These are phyloP conservation scores for Parasteatoda tepidariorum DNA, from an alignment of 1,140 invertebrate species.

Conservation along the genomic window DNA sequence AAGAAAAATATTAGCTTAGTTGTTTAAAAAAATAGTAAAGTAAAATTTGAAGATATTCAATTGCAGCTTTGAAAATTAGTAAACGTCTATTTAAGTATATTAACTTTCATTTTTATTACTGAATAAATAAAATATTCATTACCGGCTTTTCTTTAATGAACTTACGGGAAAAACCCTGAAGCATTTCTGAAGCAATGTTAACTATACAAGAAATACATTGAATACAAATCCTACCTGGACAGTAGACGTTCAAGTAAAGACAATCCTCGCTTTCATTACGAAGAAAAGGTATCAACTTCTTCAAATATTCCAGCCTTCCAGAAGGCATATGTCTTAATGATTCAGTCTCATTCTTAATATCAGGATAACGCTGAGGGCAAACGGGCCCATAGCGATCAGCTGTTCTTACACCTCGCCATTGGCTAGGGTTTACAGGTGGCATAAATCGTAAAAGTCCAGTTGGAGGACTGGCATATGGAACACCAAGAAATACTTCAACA, in stretches of 20 bases:
- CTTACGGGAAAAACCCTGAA: too few relatives aligned
- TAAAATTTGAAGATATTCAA: too few relatives aligned
- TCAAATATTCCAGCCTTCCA: slow-evolving; percentile 86
- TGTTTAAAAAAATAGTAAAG: too few relatives aligned
- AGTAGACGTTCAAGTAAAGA: slow-evolving; percentile 95
- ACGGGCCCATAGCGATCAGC: slow-evolving; percentile 81
- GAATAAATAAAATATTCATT: too few relatives aligned
- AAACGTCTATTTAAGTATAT: too few relatives aligned
- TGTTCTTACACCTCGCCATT: slow-evolving; percentile 79
- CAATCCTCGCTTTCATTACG: slow-evolving; percentile 95
- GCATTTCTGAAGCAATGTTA: not conserved
- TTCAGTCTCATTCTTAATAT: slow-evolving; percentile 81
- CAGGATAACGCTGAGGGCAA: slow-evolving; percentile 83
- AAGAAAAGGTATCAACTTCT: slow-evolving; percentile 85
- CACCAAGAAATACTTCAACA: slow-evolving; percentile 72
- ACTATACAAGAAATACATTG: not conserved
- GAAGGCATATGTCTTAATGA: slow-evolving; percentile 81
- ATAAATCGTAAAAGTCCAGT: slow-evolving; percentile 77
- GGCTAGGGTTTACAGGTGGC: slow-evolving; percentile 75
- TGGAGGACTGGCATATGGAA: slow-evolving; percentile 85
- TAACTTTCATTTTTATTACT: too few relatives aligned
- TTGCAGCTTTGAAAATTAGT: too few relatives aligned
- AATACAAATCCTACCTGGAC: slow-evolving; percentile 73
- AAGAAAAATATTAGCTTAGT: too few relatives aligned
- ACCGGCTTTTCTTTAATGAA: too few relatives aligned